Evolutionary conservation across 2,113 vertebrate species (phyloP).

Genomic region (Malurus alboscapulatus): DNA sequence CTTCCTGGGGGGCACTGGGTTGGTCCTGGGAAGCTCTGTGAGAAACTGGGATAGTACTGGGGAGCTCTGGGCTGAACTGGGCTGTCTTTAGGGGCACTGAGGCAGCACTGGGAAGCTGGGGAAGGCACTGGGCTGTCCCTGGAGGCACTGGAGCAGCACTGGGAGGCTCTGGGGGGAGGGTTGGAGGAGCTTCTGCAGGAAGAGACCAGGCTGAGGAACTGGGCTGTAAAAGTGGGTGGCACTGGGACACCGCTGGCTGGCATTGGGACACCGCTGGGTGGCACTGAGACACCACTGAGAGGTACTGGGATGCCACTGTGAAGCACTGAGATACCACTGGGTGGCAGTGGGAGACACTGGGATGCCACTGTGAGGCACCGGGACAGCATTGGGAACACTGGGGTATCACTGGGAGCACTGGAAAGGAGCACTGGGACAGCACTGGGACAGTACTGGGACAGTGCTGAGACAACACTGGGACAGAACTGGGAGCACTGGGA

Average conservation of each 20-base stretch:
- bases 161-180: background rate
- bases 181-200: background rate
- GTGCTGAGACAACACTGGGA: no score
- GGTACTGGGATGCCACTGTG: rapidly evolving
- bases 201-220: no score
- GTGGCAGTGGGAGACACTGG: background rate
- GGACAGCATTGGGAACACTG: background rate
- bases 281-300: background rate
- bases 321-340: background rate
- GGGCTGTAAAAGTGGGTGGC: background rate
- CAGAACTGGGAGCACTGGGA: background rate
- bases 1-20: background rate
- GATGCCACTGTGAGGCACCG: background rate
- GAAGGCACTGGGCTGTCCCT: no score
- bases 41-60: background rate
- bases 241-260: background rate
- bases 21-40: background rate
- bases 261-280: background rate
- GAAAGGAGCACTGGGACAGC: rapidly evolving
- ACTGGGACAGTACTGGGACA: background rate
- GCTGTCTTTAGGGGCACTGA: background rate
- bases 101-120: background rate
- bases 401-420: background rate
- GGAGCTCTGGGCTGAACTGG: background rate
- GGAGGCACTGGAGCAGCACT: background rate